A percentile compares a stretch with the other conserved stretches of the same genome.
Conservation (phyloP, 2,113 vertebrate species). For the Nycticebus coucang region DNA sequence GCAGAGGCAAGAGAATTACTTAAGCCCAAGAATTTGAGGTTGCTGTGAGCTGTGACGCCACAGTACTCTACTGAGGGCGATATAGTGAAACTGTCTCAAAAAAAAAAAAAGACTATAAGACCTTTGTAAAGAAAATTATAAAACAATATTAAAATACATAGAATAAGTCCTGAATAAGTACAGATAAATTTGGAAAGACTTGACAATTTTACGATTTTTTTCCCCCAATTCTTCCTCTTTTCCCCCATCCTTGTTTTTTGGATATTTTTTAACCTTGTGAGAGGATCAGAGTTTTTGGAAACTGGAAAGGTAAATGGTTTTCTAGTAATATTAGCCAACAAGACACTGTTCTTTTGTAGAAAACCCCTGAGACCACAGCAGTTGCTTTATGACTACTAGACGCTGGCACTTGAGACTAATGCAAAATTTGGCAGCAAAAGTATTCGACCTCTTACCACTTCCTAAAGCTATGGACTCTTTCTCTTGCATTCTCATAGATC, state of each 20-base stretch:
- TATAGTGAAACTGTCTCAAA: too few relatives aligned
- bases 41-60: too few relatives aligned
- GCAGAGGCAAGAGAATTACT: too few relatives aligned
- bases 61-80: too few relatives aligned
- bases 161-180: neutral
- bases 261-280: neutral
- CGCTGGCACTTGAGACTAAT: conserved; percentile 74
- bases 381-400: conserved; percentile 68
- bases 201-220: neutral
- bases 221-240: neutral
- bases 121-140: neutral
- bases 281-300: conserved; percentile 51
- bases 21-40: too few relatives aligned
- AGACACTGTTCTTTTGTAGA: conserved; percentile 65
- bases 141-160: neutral
- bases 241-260: neutral
- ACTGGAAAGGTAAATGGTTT: conserved; percentile 65
- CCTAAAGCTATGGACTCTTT: conserved; percentile 65
- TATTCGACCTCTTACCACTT: conserved; percentile 57
- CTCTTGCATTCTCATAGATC: conserved; percentile 63
- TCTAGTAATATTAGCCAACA: conserved; percentile 78
- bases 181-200: neutral
- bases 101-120: neutral
- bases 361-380: conserved; percentile 66
- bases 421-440: conserved; percentile 75